Evolutionary conservation across 2,888 invertebrate genomes (phyloP), one percentile per base, ranked within the genome.

Genomic region (Cantharis nigra): DNA sequence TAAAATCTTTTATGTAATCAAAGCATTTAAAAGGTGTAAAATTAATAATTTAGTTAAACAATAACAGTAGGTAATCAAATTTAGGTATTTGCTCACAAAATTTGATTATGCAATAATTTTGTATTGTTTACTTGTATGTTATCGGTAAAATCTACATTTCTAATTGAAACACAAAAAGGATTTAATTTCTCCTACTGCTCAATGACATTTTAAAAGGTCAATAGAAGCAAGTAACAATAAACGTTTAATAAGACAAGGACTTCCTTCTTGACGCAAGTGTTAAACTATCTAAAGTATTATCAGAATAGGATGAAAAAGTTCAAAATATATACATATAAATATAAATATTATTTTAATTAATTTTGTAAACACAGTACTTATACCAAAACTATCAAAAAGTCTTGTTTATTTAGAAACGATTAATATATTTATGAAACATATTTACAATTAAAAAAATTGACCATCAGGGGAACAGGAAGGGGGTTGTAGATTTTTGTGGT

Each of bases 211-310:
- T 67, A 23, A 23, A 18, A 67, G 65, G 65, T 67, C 65, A 67
- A 67, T 18, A 67, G 26, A 13, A 26, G 65, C 65, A 67, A 49
- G 49, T 49, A 49, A 67, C 65, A 67, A 67, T 67, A 67, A 67
- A 20, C 18, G 11, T 18, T 26, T 67, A 67, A 67, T 23, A 67
- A 67, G 16, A 13, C 20, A 26, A 67, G 65, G 65, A 67, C 65
- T 67, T 67, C 65, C 65, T 67, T 67, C 65, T 67, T 67, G 65
- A 67, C 23, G 26, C 65, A 67, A 67, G 65, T 67, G 65, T 67
- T 67, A n/a, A 49, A 49, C 49, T 49, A 49, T 49, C 49, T 49
- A 49, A 49, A n/a, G 9, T n/a, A 9, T 49, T n/a, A 49, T 49
- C n/a, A 49, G n/a, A 49, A 49, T 49, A n/a, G n/a, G 10, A 13